Percentiles rank a stretch among this genome's conserved stretches.
phyloP scores from a whole-genome alignment of 1,140 invertebrate genomes.

The Doryteuthis pealeii region DNA sequence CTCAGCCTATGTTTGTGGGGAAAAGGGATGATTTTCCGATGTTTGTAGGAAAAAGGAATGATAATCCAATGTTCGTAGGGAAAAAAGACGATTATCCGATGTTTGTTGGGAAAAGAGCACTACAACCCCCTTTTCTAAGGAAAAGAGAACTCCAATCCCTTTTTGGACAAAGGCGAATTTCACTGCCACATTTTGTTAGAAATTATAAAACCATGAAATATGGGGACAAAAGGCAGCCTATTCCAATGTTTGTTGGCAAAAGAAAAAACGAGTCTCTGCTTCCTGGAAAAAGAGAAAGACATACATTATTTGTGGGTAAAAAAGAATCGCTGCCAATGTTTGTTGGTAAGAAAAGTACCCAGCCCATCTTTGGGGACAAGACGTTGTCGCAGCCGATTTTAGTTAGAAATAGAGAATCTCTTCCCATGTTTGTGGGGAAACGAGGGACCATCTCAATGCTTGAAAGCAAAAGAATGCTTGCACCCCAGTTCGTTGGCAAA shows the following conservation, averaged over 20 bases:
- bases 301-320: slow-evolving; percentile 11
- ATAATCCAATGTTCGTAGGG: slow-evolving; percentile 11
- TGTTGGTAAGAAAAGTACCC: too few relatives aligned
- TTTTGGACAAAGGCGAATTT: not conserved
- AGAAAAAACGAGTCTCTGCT: not conserved
- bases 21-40: slow-evolving; percentile 19
- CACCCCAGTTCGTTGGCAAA: slow-evolving; percentile 25
- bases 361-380: too few relatives aligned
- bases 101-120: not conserved
- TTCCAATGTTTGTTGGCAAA: not conserved
- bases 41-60: slow-evolving; percentile 21
- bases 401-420: too few relatives aligned
- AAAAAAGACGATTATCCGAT: not conserved
- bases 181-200: not conserved
- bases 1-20: slow-evolving; percentile 24
- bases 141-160: not conserved
- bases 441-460: too few relatives aligned
- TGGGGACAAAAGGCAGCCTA: not conserved
- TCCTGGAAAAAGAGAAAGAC: not conserved
- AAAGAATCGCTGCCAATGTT: not conserved
- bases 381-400: too few relatives aligned
- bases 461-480: too few relatives aligned
- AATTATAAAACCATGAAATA: not conserved
- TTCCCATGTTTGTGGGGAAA: too few relatives aligned
- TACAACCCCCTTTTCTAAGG: not conserved